Conservation (phyloP, 2,797 vertebrate species). For the Caiman crocodilus region DNA sequence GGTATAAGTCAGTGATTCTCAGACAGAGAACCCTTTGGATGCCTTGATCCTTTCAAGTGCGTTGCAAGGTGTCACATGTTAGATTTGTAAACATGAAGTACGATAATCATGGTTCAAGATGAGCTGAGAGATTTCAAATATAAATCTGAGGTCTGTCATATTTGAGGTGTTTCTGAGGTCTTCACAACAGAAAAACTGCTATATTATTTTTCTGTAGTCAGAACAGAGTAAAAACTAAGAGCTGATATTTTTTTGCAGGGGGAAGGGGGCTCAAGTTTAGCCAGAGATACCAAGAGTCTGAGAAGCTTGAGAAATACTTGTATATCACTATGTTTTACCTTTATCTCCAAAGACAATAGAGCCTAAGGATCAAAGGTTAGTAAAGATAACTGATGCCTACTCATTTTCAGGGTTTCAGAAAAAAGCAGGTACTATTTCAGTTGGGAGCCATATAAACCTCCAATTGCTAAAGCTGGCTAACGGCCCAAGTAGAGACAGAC, state of each 20-base stretch:
- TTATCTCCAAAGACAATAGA: neutral
- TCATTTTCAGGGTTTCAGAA: neutral
- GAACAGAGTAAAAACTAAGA: too few relatives aligned
- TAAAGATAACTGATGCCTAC: rapidly evolving
- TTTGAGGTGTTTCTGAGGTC: too few relatives aligned
- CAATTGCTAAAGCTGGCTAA: neutral
- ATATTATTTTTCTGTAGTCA: too few relatives aligned
- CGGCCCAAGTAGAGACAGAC: neutral
- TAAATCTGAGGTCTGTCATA: too few relatives aligned
- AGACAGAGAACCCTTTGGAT: too few relatives aligned
- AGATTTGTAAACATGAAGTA: neutral
- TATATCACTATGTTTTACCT: neutral
- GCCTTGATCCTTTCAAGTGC: neutral
- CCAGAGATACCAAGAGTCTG: too few relatives aligned
- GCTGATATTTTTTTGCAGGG: too few relatives aligned
- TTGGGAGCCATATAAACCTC: neutral
- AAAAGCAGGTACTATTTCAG: neutral
- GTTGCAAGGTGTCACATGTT: neutral
- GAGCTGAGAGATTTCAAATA: neutral
- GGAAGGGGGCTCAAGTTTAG: too few relatives aligned
- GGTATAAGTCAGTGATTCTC: too few relatives aligned
- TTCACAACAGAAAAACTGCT: too few relatives aligned
- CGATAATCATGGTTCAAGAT: neutral
- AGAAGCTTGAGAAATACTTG: too few relatives aligned
- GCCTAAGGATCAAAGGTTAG: neutral